Evolutionary conservation across 2,888 invertebrate species (phyloP).

Genomic region (Cremastobaeus sp.): DNA sequence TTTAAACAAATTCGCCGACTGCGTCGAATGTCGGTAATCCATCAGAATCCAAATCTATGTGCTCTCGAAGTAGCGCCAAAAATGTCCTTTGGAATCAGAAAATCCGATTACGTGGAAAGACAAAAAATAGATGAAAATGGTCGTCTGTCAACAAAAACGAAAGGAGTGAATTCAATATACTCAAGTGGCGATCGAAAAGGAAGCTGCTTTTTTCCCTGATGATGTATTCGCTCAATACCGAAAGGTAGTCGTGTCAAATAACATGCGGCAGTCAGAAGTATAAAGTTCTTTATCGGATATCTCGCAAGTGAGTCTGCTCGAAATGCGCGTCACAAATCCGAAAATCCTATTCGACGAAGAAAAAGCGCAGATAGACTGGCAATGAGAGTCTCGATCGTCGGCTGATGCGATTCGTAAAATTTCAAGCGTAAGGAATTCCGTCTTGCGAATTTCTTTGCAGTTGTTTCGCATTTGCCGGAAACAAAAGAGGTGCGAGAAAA

Average conservation of each 20-base stretch:
- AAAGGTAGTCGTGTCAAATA: constrained; percentile 42
- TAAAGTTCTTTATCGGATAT: constrained; percentile 60
- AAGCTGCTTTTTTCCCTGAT: constrained; percentile 13
- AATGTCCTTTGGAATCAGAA: no score
- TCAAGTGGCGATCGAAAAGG: no score
- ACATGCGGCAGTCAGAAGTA: constrained; percentile 52
- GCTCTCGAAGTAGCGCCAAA: no score
- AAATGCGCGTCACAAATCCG: constrained; percentile 57
- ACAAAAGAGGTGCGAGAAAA: constrained; percentile 55
- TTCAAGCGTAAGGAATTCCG: constrained; percentile 48
- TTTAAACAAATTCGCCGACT: no score
- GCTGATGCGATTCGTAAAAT: constrained; percentile 46
- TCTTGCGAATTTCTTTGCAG: constrained; percentile 54
- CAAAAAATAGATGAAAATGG: no score
- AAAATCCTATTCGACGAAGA: constrained; percentile 53
- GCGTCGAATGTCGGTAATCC: no score
- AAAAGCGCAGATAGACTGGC: constrained; percentile 46
- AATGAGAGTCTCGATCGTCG: constrained; percentile 38
- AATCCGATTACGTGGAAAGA: no score
- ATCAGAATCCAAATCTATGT: no score
- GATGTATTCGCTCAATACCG: constrained; percentile 36
- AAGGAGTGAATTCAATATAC: no score
- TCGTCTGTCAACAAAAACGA: no score
- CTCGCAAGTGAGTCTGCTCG: constrained; percentile 47
- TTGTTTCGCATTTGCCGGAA: constrained; percentile 59